Evolutionary conservation across 2,888 invertebrate genomes (phyloP).

Genomic region (Slavum lentiscoides): DNA sequence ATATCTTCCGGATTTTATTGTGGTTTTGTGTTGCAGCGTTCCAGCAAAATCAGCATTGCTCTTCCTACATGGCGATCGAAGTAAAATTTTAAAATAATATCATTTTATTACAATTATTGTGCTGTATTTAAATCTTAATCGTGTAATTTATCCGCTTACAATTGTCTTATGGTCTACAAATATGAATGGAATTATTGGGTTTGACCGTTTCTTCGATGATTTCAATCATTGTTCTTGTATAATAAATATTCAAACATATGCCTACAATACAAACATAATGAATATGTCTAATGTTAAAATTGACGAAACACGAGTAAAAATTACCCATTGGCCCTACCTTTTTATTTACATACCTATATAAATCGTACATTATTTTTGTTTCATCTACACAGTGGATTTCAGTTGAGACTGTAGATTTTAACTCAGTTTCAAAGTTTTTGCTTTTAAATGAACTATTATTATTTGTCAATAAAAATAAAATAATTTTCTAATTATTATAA

Average conservation of each 20-base stretch:
- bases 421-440: background rate
- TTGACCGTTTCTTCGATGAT: too few species aligned
- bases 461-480: background rate
- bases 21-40: background rate
- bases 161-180: too few species aligned
- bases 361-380: too few species aligned
- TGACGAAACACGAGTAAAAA: too few species aligned
- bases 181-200: too few species aligned
- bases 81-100: constrained; percentile 5
- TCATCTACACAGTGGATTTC: background rate
- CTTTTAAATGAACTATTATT: background rate
- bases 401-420: background rate
- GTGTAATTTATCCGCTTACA: background rate
- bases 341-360: too few species aligned
- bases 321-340: too few species aligned
- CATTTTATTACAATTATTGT: background rate
- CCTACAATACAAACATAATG: too few species aligned
- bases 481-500: too few species aligned
- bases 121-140: background rate
- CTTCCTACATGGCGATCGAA: constrained; percentile 6
- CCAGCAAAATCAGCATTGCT: background rate
- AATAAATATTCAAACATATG: too few species aligned
- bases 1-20: background rate
- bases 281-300: too few species aligned
- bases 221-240: too few species aligned